These are phyloP conservation scores for Dendrocopos noguchii DNA, from an alignment of 2,113 vertebrate species.

Conservation along the genomic window DNA sequence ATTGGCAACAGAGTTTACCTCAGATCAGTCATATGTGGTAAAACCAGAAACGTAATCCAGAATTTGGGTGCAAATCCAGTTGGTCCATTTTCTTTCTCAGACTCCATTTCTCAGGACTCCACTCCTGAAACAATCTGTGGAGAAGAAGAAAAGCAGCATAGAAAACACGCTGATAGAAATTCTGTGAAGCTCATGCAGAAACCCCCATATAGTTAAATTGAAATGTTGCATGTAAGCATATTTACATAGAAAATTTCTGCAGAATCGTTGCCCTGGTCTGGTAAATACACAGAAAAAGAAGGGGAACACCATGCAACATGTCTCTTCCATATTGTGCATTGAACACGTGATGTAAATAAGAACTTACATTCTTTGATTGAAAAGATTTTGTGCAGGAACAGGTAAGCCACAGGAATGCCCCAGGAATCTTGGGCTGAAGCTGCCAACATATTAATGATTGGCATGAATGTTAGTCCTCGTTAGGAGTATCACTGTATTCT, in stretches of 20 bases:
- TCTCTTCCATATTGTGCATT: background rate
- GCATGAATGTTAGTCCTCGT: background rate
- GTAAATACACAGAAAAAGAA: background rate
- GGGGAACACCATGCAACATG: background rate
- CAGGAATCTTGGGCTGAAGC: background rate
- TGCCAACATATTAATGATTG: background rate
- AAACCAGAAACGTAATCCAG: background rate
- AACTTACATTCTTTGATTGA: background rate
- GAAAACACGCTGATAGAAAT: background rate
- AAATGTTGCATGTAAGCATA: background rate
- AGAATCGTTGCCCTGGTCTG: background rate
- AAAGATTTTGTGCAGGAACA: background rate
- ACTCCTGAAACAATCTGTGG: background rate
- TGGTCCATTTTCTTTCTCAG: background rate
- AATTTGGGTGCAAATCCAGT: background rate
- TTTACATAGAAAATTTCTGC: background rate
- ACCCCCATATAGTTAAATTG: background rate
- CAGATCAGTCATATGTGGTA: background rate
- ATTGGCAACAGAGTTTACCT: background rate
- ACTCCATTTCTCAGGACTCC: background rate
- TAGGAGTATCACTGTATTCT: background rate
- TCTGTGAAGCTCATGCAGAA: background rate
- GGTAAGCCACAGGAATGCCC: background rate
- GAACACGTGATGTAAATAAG: background rate
- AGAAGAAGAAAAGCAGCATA: background rate